Evolutionary conservation across 2,888 invertebrate genomes (phyloP).

Genomic region (Myopa tessellatipennis): DNA sequence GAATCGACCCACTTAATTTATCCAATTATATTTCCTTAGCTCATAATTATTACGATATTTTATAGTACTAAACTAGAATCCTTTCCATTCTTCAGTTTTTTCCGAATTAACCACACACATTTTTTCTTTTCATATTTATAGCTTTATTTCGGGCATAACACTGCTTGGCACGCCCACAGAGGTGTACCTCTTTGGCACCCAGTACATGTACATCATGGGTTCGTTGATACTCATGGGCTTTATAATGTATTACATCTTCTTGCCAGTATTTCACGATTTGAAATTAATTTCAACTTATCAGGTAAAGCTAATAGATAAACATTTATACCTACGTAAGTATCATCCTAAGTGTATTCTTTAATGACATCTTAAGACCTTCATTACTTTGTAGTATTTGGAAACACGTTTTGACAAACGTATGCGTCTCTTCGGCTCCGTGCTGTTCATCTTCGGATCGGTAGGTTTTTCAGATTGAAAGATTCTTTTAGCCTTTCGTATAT

Average conservation of each 20-base stretch:
- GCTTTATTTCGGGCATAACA: constrained; percentile 82
- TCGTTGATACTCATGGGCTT: constrained; percentile 72
- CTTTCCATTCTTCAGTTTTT: not conserved
- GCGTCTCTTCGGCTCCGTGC: constrained; percentile 75
- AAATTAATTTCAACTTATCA: constrained; percentile 82
- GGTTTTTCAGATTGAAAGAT: constrained; percentile 56
- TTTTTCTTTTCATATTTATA: constrained; percentile 53
- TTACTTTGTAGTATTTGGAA: constrained; percentile 72
- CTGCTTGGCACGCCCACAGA: constrained; percentile 83
- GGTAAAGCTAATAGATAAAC: constrained; percentile 65
- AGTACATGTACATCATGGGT: constrained; percentile 75
- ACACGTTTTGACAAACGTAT: constrained; percentile 75
- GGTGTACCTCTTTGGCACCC: constrained; percentile 81
- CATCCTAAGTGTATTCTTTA: too few species aligned
- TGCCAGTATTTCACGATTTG: constrained; percentile 79
- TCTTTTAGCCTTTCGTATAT: not conserved
- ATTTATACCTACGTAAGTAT: too few species aligned
- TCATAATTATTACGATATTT: too few species aligned
- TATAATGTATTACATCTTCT: constrained; percentile 73
- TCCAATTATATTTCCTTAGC: too few species aligned
- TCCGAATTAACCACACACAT: not conserved
- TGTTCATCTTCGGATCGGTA: constrained; percentile 76
- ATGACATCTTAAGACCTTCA: not conserved
- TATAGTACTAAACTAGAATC: not conserved
- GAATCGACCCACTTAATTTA: too few species aligned